Conservation (phyloP, 2,888 invertebrate genomes). For the Eubasilissa splendida region DNA sequence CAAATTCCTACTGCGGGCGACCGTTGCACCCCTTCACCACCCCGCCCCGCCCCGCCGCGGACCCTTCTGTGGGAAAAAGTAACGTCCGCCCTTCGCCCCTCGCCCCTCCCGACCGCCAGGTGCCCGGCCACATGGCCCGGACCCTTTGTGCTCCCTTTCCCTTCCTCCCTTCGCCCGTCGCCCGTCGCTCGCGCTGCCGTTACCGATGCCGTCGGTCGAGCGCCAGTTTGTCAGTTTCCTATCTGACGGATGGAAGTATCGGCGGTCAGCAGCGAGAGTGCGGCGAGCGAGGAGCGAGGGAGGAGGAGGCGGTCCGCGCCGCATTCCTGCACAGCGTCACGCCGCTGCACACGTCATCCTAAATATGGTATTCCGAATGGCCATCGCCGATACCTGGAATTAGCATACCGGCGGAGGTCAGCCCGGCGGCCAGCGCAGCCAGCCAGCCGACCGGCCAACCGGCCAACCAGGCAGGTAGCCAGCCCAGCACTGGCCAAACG, state of each 20-base stretch:
- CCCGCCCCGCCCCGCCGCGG: background rate
- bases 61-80: constrained; percentile 72
- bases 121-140: constrained; percentile 30
- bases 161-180: background rate
- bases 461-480: too few species aligned
- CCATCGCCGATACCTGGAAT: background rate
- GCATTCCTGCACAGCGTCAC: constrained; percentile 3
- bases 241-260: too few species aligned
- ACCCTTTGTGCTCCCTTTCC: background rate
- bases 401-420: background rate
- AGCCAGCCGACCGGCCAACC: too few species aligned
- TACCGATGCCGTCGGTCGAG: too few species aligned
- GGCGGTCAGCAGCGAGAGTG: too few species aligned
- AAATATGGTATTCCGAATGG: constrained; percentile 4
- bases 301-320: background rate
- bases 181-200: constrained; percentile 3
- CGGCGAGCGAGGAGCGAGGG: background rate
- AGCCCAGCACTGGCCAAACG: too few species aligned
- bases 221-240: too few species aligned
- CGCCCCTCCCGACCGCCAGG: constrained; percentile 60
- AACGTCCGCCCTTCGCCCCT: constrained; percentile 74
- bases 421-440: background rate
- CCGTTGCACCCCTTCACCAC: constrained; percentile 10
- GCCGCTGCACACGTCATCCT: background rate
- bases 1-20: constrained; percentile 16